Evolutionary conservation across 2,797 vertebrate species (phyloP).

Genomic region (Odontamblyopus lacepedii): DNA sequence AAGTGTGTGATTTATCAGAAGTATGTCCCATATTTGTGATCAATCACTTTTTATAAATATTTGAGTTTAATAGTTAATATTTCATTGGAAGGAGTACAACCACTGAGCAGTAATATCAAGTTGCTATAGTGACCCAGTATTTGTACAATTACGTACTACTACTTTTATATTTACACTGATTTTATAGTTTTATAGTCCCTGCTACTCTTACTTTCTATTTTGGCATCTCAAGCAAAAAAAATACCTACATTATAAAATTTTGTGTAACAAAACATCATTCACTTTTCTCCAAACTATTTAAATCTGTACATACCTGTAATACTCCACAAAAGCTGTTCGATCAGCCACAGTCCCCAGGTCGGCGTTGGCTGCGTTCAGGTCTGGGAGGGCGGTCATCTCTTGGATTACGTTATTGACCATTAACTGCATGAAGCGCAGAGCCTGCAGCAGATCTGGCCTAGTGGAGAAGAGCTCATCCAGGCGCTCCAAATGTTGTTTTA

Average conservation of each 20-base stretch:
- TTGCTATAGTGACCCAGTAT: background rate
- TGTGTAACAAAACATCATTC: background rate
- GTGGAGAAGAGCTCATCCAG: constrained; percentile 89
- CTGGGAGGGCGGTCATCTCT: constrained; percentile 84
- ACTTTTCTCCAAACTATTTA: background rate
- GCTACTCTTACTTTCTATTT: background rate
- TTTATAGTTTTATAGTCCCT: background rate
- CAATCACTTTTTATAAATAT: background rate
- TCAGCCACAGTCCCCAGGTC: constrained; percentile 77
- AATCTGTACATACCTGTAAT: constrained; percentile 84
- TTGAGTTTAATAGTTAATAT: background rate
- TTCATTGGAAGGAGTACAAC: background rate
- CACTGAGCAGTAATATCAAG: background rate
- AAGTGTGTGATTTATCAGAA: background rate
- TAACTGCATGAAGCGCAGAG: constrained; percentile 84
- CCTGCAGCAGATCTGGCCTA: constrained; percentile 82
- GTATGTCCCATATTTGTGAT: background rate
- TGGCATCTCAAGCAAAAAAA: too few relatives aligned
- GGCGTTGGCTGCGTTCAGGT: constrained; percentile 72
- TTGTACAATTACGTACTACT: background rate
- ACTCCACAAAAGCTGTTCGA: constrained; percentile 78
- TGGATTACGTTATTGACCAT: constrained; percentile 79
- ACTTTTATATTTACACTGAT: background rate
- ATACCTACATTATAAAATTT: background rate
- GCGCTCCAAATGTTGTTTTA: constrained; percentile 85